Evolutionary conservation across 2,797 vertebrate species (phyloP), one percentile per base, ranked within the genome.

Genomic region (Micromesistius poutassou): DNA sequence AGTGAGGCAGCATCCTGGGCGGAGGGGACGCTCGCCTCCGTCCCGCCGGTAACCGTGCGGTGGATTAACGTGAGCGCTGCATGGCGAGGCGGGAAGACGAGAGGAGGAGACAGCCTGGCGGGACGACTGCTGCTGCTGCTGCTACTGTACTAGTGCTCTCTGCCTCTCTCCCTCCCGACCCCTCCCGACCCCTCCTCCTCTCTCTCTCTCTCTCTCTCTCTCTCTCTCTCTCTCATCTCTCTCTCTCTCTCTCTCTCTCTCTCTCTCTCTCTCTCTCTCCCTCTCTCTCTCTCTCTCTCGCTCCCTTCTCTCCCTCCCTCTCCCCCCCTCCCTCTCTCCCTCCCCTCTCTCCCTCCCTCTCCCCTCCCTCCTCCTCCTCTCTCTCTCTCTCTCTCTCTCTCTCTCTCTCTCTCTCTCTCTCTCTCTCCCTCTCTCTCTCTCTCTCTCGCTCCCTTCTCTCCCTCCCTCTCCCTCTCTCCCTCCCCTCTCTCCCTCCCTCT

Each of bases 21-120:
- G 73, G 76, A 79, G 78, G 74, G 83, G 55, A 72, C 88, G 84
- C 87, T 85, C 89, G 88, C 89, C 89, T 91, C n/a, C n/a, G n/a
- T n/a, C 86, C 89, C 87, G 85, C 86, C 79, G 79, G 73, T 74
- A 73, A 73, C 81, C 71, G 80, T 82, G 79, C 80, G 80, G 76
- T 76, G 78, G 78, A 73, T 75, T 46, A 78, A 79, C 75, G 84
- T 71, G 79, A 77, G 73, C 55, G 80, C 46, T 40, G 83, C 80
- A 85, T 86, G 79, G 77, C 79, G 81, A 71, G 75, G 82, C 40
- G 22, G 36, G 5, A 38, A 25, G 74, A 30, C n/a, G 42, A 71
- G 55, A 74, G 40, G 76, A 50, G 70, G 38, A 78, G 38, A 78
- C 80, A 84, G 80, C 79, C 83, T 83, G 81, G 13, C 30, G 68